These are phyloP conservation scores for Yponomeuta sedellus DNA, from an alignment of 2,888 invertebrate genomes.

Conservation along the genomic window DNA sequence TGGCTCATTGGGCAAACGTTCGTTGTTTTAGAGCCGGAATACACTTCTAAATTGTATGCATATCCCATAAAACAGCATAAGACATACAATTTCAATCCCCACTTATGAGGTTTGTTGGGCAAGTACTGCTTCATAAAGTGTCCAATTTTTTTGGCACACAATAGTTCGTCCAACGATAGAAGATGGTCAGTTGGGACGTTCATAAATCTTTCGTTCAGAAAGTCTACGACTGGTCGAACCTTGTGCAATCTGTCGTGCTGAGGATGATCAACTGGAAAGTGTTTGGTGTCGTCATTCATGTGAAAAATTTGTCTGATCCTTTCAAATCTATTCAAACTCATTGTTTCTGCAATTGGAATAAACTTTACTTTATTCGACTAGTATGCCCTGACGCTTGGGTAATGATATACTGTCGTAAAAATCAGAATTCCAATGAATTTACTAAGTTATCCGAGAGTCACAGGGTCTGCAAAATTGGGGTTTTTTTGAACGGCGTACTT, in stretches of 20 bases:
- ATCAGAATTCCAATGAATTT: too few species aligned
- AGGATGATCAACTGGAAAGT: too few species aligned
- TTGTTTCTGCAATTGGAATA: too few species aligned
- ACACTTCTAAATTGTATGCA: slow-evolving; percentile 17
- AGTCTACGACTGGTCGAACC: too few species aligned
- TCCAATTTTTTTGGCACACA: slow-evolving; percentile 23
- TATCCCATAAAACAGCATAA: slow-evolving; percentile 14
- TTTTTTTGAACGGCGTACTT: slow-evolving; percentile 4
- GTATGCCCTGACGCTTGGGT: too few species aligned
- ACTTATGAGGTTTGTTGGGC: slow-evolving; percentile 16
- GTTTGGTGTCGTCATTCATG: too few species aligned
- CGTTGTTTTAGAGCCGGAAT: slow-evolving; percentile 12
- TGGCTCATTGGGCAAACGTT: slow-evolving; percentile 3
- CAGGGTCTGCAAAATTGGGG: not conserved
- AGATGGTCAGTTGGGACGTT: too few species aligned
- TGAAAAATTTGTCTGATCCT: too few species aligned
- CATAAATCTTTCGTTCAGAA: not conserved
- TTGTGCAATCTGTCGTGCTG: too few species aligned
- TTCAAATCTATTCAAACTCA: too few species aligned
- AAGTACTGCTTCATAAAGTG: slow-evolving; percentile 13
- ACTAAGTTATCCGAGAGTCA: not conserved
- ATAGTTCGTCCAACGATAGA: slow-evolving; percentile 24
- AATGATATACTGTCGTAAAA: too few species aligned
- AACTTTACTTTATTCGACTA: too few species aligned
- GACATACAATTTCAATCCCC: slow-evolving; percentile 8